A percentile compares a stretch with the other conserved stretches of the same genome.
These are phyloP conservation scores for Himantopus leucocephalus DNA, from an alignment of 2,113 vertebrate species.

Conservation along the genomic window DNA sequence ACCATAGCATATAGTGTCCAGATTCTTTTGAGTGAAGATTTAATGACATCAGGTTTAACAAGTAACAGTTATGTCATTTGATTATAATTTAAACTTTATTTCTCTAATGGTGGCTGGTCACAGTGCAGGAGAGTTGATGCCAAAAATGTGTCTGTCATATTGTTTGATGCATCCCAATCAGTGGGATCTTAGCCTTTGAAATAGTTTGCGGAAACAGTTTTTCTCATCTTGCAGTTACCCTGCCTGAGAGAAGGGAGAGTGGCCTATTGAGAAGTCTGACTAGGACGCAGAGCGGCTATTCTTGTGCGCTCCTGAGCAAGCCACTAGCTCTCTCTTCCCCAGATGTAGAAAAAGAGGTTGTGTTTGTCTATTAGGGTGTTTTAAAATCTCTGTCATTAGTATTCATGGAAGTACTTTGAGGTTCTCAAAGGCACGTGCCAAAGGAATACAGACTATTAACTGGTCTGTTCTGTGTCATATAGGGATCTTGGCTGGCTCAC, in stretches of 20 bases:
- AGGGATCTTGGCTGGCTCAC: background rate
- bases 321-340: background rate
- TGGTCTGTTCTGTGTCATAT: background rate
- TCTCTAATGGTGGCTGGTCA: background rate
- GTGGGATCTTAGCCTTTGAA: background rate
- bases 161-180: background rate
- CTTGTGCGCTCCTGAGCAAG: background rate
- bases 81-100: background rate
- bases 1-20: background rate
- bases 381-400: conserved; percentile 22
- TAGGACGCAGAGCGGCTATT: background rate
- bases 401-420: background rate
- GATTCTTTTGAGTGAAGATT: background rate
- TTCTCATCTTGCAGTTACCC: background rate
- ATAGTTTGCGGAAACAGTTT: background rate
- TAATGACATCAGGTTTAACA: background rate
- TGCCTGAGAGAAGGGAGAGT: background rate
- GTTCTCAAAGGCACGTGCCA: background rate
- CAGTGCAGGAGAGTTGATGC: background rate
- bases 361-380: background rate
- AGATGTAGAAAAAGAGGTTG: background rate
- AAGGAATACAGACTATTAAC: background rate
- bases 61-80: background rate
- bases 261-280: background rate
- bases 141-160: background rate